phyloP scores from a whole-genome alignment of 2,797 vertebrate genomes.

The Phrynocephalus guinanensis region DNA sequence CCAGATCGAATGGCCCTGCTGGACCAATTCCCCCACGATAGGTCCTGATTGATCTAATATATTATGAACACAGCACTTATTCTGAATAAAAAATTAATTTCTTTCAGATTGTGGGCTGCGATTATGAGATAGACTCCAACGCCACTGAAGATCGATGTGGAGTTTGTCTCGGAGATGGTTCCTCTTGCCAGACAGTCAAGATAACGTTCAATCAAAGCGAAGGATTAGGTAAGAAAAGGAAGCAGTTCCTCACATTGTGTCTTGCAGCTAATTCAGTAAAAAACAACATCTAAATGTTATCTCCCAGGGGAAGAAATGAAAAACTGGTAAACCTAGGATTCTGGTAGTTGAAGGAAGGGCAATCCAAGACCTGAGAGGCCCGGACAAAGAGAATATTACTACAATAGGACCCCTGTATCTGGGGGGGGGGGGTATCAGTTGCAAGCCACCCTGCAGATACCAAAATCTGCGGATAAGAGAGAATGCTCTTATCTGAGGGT shows the following conservation, averaged over 20 bases:
- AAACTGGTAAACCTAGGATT: background rate
- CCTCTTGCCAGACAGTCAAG: constrained; percentile 88
- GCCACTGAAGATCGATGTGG: constrained; percentile 94
- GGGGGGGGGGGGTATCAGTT: background rate
- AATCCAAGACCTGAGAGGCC: background rate
- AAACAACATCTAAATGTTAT: constrained; percentile 12
- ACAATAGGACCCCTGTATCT: too few relatives aligned
- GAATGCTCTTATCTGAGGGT: too few relatives aligned
- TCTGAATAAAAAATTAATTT: constrained; percentile 6
- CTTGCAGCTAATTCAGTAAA: background rate
- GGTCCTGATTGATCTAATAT: rapidly evolving
- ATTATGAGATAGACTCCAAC: constrained; percentile 95
- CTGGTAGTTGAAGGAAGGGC: background rate
- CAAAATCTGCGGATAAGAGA: too few relatives aligned
- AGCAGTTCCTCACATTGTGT: background rate
- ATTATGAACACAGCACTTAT: background rate
- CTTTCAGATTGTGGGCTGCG: constrained; percentile 91
- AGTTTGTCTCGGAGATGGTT: constrained; percentile 92
- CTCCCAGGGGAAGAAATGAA: background rate
- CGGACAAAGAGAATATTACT: background rate
- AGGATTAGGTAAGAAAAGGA: constrained; percentile 85
- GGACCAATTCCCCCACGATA: background rate
- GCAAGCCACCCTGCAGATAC: too few relatives aligned
- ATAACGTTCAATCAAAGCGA: constrained; percentile 88
- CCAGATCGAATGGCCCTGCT: too few relatives aligned